Conservation (phyloP, 2,888 invertebrate species). For the Apocheima hispidaria region DNA sequence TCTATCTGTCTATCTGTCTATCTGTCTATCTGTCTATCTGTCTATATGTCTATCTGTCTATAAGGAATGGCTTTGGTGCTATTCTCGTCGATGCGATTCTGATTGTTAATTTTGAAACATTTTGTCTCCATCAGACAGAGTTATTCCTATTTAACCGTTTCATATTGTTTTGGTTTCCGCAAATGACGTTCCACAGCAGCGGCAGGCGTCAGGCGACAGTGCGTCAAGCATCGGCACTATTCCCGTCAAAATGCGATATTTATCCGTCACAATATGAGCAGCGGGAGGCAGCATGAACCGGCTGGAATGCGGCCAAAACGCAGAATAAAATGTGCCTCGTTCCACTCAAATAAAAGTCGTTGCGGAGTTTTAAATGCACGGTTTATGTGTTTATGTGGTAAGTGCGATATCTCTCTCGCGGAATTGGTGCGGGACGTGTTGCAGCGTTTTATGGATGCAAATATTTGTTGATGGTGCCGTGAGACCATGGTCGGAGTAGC, state of each 20-base stretch:
- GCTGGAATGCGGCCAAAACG: constrained; percentile 43
- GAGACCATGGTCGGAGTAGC: not conserved
- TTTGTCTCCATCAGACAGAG: not conserved
- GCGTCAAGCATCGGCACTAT: not conserved
- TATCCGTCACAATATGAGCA: constrained; percentile 36
- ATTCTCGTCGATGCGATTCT: too few species aligned
- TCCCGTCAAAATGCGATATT: constrained; percentile 33
- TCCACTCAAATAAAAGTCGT: constrained; percentile 47
- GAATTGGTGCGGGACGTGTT: constrained; percentile 15
- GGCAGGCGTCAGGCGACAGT: constrained; percentile 5
- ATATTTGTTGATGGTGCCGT: constrained; percentile 7
- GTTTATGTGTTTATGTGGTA: constrained; percentile 42
- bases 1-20: too few species aligned
- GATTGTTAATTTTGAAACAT: not conserved
- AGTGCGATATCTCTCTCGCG: constrained; percentile 37
- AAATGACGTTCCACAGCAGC: not conserved
- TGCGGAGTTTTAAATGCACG: constrained; percentile 46
- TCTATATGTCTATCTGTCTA: too few species aligned
- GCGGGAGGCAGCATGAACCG: constrained; percentile 3
- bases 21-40: too few species aligned
- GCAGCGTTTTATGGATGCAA: constrained; percentile 15
- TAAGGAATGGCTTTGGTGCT: too few species aligned
- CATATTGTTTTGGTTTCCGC: not conserved
- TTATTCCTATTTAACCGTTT: not conserved
- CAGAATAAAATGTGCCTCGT: constrained; percentile 42